Evolutionary conservation across 2,888 invertebrate genomes (phyloP), one percentile per base, ranked within the genome.

Genomic region (Dermolepida albohirtum): DNA sequence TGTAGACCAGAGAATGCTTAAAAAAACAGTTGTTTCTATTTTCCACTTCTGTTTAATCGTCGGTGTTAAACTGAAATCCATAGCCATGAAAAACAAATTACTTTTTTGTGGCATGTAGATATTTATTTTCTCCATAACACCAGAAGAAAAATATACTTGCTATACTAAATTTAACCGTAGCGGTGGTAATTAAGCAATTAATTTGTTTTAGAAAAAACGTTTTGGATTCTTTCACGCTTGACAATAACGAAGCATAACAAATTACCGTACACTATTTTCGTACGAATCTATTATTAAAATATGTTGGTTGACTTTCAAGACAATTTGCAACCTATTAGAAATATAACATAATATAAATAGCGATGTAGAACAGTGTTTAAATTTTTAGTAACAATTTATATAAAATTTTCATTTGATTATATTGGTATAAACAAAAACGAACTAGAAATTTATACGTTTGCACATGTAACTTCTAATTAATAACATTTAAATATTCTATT

Each of bases 51-150:
- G 43, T 27, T 43, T 43, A 57, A 43, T 57, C 43, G 14, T 43
- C n/a, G 27, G 43, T 57, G 41, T 57, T 57, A 57, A 57, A 44
- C n/a, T 27, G 41, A 57, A 43, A 41, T 27, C 27, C 12, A 43
- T 5, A 16, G 8, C 11, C 39, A n/a, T 5, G 12, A 22, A 22
- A 57, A 57, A 57, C 43, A 57, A 57, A 43, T 57, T 41, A 57
- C 43, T 17, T 43, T 29, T 27, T 12, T 57, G n/a, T 11, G 2
- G 8, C 22, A 7, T 39, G 8, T 22, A 34, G 27, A 12, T 34
- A 39, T 34, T 10, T 16, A 40, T 44, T 43, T 57, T 8, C 34
- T 34, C 10, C 6, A 34, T 34, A 34, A 34, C 6, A 34, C 34
- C 22, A 22, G 4, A 22, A 22, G 22, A 22, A 22, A 22, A 22